Percentiles rank a stretch among this genome's conserved stretches.
Evolutionary conservation across 2,888 invertebrate genomes (phyloP).

Genomic region (Phaedon cochleariae): DNA sequence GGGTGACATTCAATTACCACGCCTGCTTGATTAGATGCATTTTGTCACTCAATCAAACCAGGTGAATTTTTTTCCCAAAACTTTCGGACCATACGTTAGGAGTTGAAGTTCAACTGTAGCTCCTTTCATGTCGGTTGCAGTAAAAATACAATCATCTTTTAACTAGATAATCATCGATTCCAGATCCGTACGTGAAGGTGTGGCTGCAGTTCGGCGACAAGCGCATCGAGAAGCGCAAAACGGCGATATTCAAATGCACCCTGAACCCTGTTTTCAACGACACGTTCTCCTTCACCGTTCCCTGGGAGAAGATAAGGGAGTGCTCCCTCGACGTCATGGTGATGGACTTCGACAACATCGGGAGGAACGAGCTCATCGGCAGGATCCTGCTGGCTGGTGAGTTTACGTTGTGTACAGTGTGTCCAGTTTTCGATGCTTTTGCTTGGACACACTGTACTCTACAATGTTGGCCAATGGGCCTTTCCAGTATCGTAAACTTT

Average conservation of each 20-base stretch:
- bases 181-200: slow-evolving; percentile 98
- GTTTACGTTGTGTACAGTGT: slow-evolving; percentile 45
- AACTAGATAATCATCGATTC: slow-evolving; percentile 55
- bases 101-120: no score
- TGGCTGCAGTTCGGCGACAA: slow-evolving; percentile 97
- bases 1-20: no score
- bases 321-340: slow-evolving; percentile 93
- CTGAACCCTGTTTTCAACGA: slow-evolving; percentile 96
- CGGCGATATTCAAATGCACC: slow-evolving; percentile 92
- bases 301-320: slow-evolving; percentile 96
- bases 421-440: no score
- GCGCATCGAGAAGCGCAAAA: slow-evolving; percentile 94
- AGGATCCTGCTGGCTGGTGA: slow-evolving; percentile 91
- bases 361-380: slow-evolving; percentile 90
- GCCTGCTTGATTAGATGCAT: no score
- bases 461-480: no score
- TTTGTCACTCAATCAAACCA: no score
- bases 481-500: no score
- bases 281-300: slow-evolving; percentile 94
- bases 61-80: no score
- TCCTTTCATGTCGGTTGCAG: no score
- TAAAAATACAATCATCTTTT: no score
- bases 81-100: no score
- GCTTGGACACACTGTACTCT: no score
- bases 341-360: slow-evolving; percentile 98